phyloP scores from a whole-genome alignment of 2,113 vertebrate genomes.

The Vulpes lagopus region DNA sequence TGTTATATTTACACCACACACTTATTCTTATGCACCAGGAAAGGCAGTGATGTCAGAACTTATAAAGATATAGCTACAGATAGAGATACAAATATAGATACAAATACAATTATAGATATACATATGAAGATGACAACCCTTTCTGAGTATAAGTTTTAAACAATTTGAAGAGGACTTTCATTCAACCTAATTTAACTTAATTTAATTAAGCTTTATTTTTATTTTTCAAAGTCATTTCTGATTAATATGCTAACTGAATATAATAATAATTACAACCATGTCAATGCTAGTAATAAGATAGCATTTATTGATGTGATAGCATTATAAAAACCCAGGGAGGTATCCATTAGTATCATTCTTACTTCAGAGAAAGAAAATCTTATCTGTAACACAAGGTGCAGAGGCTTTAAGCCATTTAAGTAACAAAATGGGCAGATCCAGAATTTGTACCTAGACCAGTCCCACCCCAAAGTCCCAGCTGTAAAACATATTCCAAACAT shows the following conservation, averaged over 20 bases:
- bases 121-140: neutral
- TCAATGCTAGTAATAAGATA: neutral
- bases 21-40: neutral
- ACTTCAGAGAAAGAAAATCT: neutral
- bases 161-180: neutral
- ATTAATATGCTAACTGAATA: constrained; percentile 5
- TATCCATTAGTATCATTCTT: neutral
- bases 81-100: neutral
- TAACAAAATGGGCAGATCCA: neutral
- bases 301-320: neutral
- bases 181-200: neutral
- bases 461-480: neutral
- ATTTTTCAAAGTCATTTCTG: neutral
- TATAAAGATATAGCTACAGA: neutral
- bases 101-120: neutral
- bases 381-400: neutral
- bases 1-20: neutral
- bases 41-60: neutral
- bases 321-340: neutral
- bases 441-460: neutral
- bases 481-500: neutral
- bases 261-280: neutral
- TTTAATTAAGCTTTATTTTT: neutral
- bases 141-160: neutral
- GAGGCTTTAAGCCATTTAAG: neutral